Percentiles rank a stretch among this genome's conserved stretches.
phyloP scores from a whole-genome alignment of 2,888 invertebrate species.

The Chrysotoxum bicinctum region DNA sequence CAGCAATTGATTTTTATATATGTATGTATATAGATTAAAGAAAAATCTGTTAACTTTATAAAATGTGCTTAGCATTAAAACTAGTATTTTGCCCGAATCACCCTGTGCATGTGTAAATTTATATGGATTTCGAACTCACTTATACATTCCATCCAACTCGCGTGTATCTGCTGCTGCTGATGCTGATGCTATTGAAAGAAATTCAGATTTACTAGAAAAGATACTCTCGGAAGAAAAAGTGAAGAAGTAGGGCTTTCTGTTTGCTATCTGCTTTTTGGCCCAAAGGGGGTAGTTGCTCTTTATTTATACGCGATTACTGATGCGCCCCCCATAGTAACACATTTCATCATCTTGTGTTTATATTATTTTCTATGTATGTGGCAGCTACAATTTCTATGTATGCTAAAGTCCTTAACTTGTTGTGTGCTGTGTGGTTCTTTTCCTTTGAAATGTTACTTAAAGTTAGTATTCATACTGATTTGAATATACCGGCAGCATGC shows the following conservation, averaged over 20 bases:
- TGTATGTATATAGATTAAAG: no score
- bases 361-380: not conserved
- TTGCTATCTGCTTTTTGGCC: slow-evolving; percentile 38
- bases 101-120: not conserved
- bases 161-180: slow-evolving; percentile 38
- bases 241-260: slow-evolving; percentile 45
- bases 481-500: slow-evolving; percentile 39
- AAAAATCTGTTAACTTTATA: no score
- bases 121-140: slow-evolving; percentile 24
- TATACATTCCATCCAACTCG: slow-evolving; percentile 43
- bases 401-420: slow-evolving; percentile 51
- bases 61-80: no score
- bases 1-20: no score
- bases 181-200: slow-evolving; percentile 9
- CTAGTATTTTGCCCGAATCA: not conserved
- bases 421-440: slow-evolving; percentile 53
- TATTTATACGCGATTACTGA: slow-evolving; percentile 71
- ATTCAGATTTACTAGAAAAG: slow-evolving; percentile 21
- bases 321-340: slow-evolving; percentile 62
- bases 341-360: slow-evolving; percentile 64
- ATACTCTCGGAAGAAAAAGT: slow-evolving; percentile 33
- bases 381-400: not conserved
- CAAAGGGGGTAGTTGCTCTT: slow-evolving; percentile 67
- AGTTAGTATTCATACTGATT: slow-evolving; percentile 45
- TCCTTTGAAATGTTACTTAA: slow-evolving; percentile 48